Conservation (phyloP, 2,888 invertebrate species). For the Tetropium fuscum region DNA sequence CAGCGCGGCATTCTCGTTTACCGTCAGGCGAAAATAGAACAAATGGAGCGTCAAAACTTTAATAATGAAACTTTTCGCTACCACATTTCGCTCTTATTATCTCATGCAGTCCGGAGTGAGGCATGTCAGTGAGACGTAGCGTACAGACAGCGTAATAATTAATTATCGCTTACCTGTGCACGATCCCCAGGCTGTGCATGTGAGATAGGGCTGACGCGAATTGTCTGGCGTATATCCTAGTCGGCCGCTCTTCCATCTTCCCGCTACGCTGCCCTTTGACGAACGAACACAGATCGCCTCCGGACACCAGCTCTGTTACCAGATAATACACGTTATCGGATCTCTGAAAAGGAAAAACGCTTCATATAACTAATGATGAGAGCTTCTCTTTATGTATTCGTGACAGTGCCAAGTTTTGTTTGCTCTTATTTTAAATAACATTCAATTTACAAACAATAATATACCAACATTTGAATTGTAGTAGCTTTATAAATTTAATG, state of each 20-base stretch:
- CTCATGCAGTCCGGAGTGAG: slow-evolving; percentile 6
- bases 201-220: slow-evolving; percentile 76
- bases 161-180: slow-evolving; percentile 71
- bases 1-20: not conserved
- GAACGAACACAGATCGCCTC: slow-evolving; percentile 77
- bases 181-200: slow-evolving; percentile 76
- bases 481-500: too few relatives aligned
- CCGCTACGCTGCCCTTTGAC: slow-evolving; percentile 71
- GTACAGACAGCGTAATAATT: slow-evolving; percentile 26
- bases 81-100: slow-evolving; percentile 14
- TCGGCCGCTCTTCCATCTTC: slow-evolving; percentile 70
- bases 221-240: slow-evolving; percentile 73
- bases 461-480: too few relatives aligned
- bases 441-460: too few relatives aligned
- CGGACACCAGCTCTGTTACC: slow-evolving; percentile 79
- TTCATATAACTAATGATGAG: not conserved
- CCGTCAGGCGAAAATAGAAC: slow-evolving; percentile 9
- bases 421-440: too few relatives aligned
- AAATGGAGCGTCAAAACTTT: slow-evolving; percentile 21
- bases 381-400: not conserved
- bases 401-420: not conserved
- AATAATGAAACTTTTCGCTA: slow-evolving; percentile 16
- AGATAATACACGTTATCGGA: slow-evolving; percentile 77
- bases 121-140: slow-evolving; percentile 12
- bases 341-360: slow-evolving; percentile 33